Base-by-base conservation (phyloP, 2,888 invertebrate species). In the Pollenia angustigena region DNA sequence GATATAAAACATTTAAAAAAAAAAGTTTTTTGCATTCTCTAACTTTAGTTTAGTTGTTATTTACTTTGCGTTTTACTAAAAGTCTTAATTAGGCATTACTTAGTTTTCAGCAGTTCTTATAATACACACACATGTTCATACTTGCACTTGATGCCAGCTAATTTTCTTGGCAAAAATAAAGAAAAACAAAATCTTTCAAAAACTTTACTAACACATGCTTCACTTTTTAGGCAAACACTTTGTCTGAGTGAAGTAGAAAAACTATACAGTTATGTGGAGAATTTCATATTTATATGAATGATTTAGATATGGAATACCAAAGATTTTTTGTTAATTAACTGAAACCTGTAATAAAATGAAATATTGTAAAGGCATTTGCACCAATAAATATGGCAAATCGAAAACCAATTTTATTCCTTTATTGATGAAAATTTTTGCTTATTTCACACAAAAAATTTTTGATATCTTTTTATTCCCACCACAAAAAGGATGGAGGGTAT, bases 11-110 rank as follows among this genome's bases (percentile, higher is more conserved):
- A 60, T 62, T 48, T 6, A 32, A 32, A 32, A 48, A n/a, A 83
- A 71, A 76, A 71, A 78, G 62, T 76, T 76, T 76, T 42, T n/a
- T 4, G 14, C 23, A 58, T 58, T 66, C 32, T 58, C 32, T 48
- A 68, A 74, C 74, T 79, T 68, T 76, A 18, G 46, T 54, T 54
- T 46, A 76, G 68, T 80, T 69, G 44, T 74, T 85, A 79, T 82
- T 74, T 74, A 75, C 78, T 79, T 85, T 64, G 74, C 74, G 50
- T 85, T 79, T 69, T 69, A 74, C 79, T 82, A 74, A 79, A 78
- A 79, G 74, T 75, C 82, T 79, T 85, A 85, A 85, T 85, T 85
- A 85, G 79, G 54, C 68, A 69, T 79, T 74, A 85, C 52, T 64
- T 64, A 44, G 71, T 32, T 79, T 79, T 69, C n/a, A 50, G 32